Evolutionary conservation across 2,888 invertebrate genomes (phyloP), one percentile per base, ranked within the genome.

Genomic region (Prosopocoilus inquinatus): DNA sequence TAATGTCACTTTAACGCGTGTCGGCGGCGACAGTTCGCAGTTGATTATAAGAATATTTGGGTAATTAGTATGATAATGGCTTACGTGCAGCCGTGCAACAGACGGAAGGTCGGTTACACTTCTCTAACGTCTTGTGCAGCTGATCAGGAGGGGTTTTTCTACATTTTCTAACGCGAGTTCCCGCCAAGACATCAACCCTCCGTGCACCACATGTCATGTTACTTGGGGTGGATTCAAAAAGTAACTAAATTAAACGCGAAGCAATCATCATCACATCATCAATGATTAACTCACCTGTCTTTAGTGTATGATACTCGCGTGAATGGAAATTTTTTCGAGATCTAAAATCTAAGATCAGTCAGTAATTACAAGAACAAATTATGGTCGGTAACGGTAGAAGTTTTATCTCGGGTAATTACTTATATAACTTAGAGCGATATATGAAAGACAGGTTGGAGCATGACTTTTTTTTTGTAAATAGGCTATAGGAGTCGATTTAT

Each of bases 401-500:
- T 41, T 15, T 15, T 15, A 15, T 41, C 15, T 41, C 16, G 13
- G 15, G 16, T 41, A 41, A 41, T 41, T 41, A 41, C n/a, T 41
- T 41, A 16, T 15, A 32, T 12, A 28, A 46, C 9, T 28, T 32
- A 16, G 12, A 12, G 15, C 28, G 33, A 28, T 46, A 11, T 32
- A 33, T 12, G 46, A 28, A 28, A 32, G 33, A 33, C 46, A 16
- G 43, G 49, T 32, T 55, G 62, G 55, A 62, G 54, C 58, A 48
- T 49, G 58, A 61, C 60, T 58, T 63, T 64, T 61, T 63, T 59
- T 57, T 64, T 41, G 64, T 62, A 58, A 64, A 66, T 62, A 59
- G 60, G 62, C 60, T 61, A n/a, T n/a, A n/a, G n/a, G n/a, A 57
- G 60, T 61, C 61, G 59, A 64, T 64, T 67, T 67, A 67, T 61